Evolutionary conservation across 1,140 invertebrate species (phyloP), one percentile per base, ranked within the genome.

Genomic region (Olivierus martensii): DNA sequence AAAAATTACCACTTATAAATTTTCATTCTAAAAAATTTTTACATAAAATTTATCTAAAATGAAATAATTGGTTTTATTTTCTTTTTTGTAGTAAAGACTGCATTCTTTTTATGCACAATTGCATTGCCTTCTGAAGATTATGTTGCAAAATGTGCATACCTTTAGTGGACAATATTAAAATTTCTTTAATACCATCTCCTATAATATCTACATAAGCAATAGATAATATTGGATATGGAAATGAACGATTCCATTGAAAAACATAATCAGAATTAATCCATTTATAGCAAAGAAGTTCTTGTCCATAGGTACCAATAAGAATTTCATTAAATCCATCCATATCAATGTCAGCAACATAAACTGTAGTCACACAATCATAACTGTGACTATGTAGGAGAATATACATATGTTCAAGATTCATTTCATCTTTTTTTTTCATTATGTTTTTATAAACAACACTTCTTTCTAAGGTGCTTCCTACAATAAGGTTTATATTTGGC

Each of bases 301-400:
- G 73, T 46, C 70, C 71, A 69, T 81, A 84, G 9, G 78, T 84
- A 54, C 83, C 82, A 39, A 84, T 61, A 10, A 84, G 58, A 55
- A 86, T 78, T 70, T 84, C 82, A 65, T 79, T 77, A 43, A 70
- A 59, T 0, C 80, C 79, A 70, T 84, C 81, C 74, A 83, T 79
- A 66, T 84, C 78, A 49, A 84, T 70, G 63, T 85, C 82, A 2
- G 75, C 75, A 34, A 80, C 69, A 60, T 75, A 77, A 19, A 73
- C 73, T 60, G 79, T 77, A 14, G 78, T 65, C 35, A 76, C 68
- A 53, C 72, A 71, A 67, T 80, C 79, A 52, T 70, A 75, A 3
- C 64, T 67, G 58, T 79, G 74, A 60, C 71, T 78, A 21, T 70
- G 69, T 50, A 66, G 71, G 38, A 81, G 66, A 11, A 18, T 9